Percentiles rank a stretch among this genome's conserved stretches.
These are phyloP conservation scores for Aurelia aurita DNA, from an alignment of 30 jellyfish, hydroid and myxozoan genomes.

Conservation along the genomic window DNA sequence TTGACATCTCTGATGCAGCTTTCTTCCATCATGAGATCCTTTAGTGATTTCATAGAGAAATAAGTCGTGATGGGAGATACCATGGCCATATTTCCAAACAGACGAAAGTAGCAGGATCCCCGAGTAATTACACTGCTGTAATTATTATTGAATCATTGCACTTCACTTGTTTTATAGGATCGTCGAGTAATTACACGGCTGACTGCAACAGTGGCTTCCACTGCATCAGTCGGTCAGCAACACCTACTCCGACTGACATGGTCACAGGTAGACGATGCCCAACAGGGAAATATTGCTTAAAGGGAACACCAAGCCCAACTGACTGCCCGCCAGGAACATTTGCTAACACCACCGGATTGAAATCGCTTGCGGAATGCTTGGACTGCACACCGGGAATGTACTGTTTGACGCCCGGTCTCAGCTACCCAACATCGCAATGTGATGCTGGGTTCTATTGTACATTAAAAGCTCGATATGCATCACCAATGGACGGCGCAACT, in stretches of 20 bases:
- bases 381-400: slow-evolving; percentile 92
- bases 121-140: not conserved
- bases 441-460: slow-evolving; percentile 76
- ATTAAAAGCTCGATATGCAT: slow-evolving; percentile 64
- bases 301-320: slow-evolving; percentile 83
- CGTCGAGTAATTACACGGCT: slow-evolving; percentile 87
- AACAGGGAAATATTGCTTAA: slow-evolving; percentile 80
- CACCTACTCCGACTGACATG: slow-evolving; percentile 91
- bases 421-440: slow-evolving; percentile 81
- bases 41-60: no score
- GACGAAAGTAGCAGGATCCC: not conserved
- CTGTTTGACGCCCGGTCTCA: slow-evolving; percentile 80
- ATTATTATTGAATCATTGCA: not conserved
- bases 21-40: no score
- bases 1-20: no score
- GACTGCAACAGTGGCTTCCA: slow-evolving; percentile 85
- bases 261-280: slow-evolving; percentile 90
- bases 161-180: slow-evolving; percentile 51
- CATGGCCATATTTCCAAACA: no score
- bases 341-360: slow-evolving; percentile 82
- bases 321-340: slow-evolving; percentile 94
- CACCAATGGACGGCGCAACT: slow-evolving; percentile 62
- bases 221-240: slow-evolving; percentile 81
- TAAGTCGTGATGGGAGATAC: no score
- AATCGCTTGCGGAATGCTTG: slow-evolving; percentile 62